Base-by-base conservation (phyloP, 2,113 vertebrate genomes). In the Rynchops niger region DNA sequence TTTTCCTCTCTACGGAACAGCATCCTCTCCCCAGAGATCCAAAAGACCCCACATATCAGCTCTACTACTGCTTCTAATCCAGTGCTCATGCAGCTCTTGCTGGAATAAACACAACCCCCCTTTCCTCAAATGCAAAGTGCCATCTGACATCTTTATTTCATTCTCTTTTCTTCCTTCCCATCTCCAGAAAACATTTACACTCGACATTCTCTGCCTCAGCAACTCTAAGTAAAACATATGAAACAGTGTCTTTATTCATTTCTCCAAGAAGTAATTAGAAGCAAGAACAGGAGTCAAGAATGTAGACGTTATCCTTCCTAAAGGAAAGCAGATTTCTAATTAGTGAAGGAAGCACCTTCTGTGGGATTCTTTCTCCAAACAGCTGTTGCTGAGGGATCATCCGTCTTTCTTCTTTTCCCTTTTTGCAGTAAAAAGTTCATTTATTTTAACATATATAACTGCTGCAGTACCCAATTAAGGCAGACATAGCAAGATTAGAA, bases 201-300 rank as follows among this genome's bases (percentile, higher is more conserved):
- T 82, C 95, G 61, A 86, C 73, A 19, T 92, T 95, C 95, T 95
- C 97, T 62, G 77, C 96, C 96, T 97, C 97, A 97, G 97, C 97
- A 96, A 91, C 94, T 98, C 97, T 97, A 96, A 98, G 95, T 97
- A 90, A 97, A 97, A 96, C 72, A 93, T n/a, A 71, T 9, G 56
- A 95, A 91, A 94, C 84, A 25, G 92, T 18, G 92, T 80, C 97
- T 98, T 97, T 83, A 96, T 98, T 98, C 97, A 92, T 96, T 93
- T 90, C 94, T 98, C 96, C 95, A 95, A 97, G 72, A 83, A 40
- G 97, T 96, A 98, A 98, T 98, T 98, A 98, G 97, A 95, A 83
- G 93, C 93, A 50, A 18, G 84, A 95, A 95, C 61, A 86, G 91
- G 93, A 97, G 96, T 95, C 90, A 86, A 11, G 11, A 89, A 77